These are phyloP conservation scores for Gryllus bimaculatus DNA, from an alignment of 1,140 invertebrate species.

Conservation along the genomic window DNA sequence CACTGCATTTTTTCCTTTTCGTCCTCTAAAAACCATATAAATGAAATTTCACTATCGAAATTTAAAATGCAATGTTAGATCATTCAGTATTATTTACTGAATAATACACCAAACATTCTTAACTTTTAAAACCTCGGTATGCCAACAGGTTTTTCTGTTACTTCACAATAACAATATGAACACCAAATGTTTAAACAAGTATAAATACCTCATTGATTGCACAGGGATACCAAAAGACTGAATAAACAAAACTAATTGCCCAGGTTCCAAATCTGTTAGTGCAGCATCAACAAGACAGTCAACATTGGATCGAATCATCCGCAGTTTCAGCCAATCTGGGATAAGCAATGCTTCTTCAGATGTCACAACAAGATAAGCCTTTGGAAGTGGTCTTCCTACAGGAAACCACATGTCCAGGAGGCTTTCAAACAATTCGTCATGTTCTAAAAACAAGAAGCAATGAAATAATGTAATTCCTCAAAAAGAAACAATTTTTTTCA, in stretches of 20 bases:
- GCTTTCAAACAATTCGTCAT: conserved; percentile 26
- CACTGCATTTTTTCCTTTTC: too few relatives aligned
- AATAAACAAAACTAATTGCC: conserved; percentile 88
- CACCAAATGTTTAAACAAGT: not conserved
- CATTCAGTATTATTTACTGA: too few relatives aligned
- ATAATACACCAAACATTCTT: too few relatives aligned
- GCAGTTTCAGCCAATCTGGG: conserved; percentile 88
- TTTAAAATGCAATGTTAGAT: too few relatives aligned
- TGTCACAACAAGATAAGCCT: conserved; percentile 72
- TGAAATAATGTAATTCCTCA: conserved; percentile 6
- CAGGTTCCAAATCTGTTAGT: conserved; percentile 72
- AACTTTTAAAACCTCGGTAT: too few relatives aligned
- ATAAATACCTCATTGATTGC: conserved; percentile 62
- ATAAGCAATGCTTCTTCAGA: conserved; percentile 77
- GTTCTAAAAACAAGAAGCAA: conserved; percentile 28
- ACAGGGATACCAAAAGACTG: conserved; percentile 94
- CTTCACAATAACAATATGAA: too few relatives aligned
- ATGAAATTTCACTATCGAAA: too few relatives aligned
- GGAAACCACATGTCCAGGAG: conserved; percentile 49
- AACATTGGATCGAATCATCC: conserved; percentile 84
- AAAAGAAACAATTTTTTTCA: conserved; percentile 6
- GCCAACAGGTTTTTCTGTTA: too few relatives aligned
- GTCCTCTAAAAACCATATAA: too few relatives aligned
- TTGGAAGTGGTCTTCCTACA: conserved; percentile 41
- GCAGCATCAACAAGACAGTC: conserved; percentile 75